Base-by-base conservation (phyloP, 1,140 invertebrate genomes). In the Nilaparvata lugens region DNA sequence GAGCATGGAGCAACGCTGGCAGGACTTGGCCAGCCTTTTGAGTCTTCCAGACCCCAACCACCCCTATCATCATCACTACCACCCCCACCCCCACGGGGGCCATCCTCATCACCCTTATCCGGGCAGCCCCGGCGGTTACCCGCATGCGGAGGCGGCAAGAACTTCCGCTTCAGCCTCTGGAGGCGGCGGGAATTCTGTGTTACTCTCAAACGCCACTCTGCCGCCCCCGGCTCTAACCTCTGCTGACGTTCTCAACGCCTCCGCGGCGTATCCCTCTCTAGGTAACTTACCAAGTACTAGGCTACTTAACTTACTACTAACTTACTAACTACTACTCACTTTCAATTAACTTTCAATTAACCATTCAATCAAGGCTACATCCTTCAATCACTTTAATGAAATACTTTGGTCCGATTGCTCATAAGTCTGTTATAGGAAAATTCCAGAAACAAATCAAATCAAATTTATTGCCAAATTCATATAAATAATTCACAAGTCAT, bases 1-100 rank as follows among this genome's bases (percentile, higher is more conserved):
- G 77, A 90, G 87, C 68, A 88, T 93, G 82, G 91, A 95, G 72
- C 88, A 92, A 71, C 83, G 88, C 69, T 93, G 91, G 87, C 88
- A 92, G 74, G 91, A 95, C 73, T 77, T 95, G 68, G 88, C 90
- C 23, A 88, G 85, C 65, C 75, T 92, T 66, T 78, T 92, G 66
- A 87, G 84, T 64, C 80, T 91, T 43, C 82, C 84, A 3, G 79
- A 76, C n/a, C 71, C 67, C 68, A 77, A 64, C 69, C 78, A 79
- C 56, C 77, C 77, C 13, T 79, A 79, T 58, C 76, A 75, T 51
- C 73, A 73, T 60, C 74, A 75, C 51, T 74, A 76, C 53, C 75
- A 76, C 56, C 71, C 73, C 43, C 67, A 72, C 13, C 76, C 74
- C 62, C 74, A 75, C 58, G 68, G 43, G n/a, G 58, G 40, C 31